phyloP scores from a whole-genome alignment of 1,140 invertebrate genomes.

The Pararge aegeria region DNA sequence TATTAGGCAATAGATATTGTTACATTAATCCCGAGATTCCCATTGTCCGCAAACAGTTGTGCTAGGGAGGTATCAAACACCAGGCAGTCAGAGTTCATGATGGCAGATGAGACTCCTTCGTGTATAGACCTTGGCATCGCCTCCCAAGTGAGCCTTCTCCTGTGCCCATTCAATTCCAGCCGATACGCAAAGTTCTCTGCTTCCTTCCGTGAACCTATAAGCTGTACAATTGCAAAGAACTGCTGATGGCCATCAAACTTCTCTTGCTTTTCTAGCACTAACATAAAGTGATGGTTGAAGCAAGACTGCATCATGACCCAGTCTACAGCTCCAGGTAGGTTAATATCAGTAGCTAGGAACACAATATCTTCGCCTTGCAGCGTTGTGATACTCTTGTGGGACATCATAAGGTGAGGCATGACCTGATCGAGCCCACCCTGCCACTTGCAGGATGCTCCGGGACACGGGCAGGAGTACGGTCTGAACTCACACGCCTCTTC shows the following conservation, averaged over 20 bases:
- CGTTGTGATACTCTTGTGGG: conserved; percentile 99
- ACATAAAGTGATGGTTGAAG: conserved; percentile 99
- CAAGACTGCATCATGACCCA: conserved; percentile 99
- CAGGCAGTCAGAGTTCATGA: conserved; percentile 98
- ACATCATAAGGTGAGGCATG: conserved; percentile 98
- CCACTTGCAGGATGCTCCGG: conserved; percentile 99
- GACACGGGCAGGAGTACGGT: conserved; percentile 98
- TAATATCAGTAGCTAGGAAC: conserved; percentile 99
- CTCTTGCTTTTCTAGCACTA: conserved; percentile 99
- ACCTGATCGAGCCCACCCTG: conserved; percentile 96
- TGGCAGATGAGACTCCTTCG: conserved; percentile 99
- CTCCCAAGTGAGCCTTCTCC: conserved; percentile 98
- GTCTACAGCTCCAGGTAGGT: conserved; percentile 99
- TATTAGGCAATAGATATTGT: conserved; percentile 94
- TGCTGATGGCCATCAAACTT: conserved; percentile 98
- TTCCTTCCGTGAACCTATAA: conserved; percentile 99
- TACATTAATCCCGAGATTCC: conserved; percentile 99
- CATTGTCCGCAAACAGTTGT: conserved; percentile 99
- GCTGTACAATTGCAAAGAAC: conserved; percentile 99
- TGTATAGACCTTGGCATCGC: conserved; percentile 99
- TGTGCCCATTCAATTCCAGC: conserved; percentile 97
- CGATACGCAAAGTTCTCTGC: conserved; percentile 99
- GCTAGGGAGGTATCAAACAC: conserved; percentile 99
- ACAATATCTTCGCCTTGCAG: conserved; percentile 99
- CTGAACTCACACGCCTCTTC: conserved; percentile 99